A percentile compares a stretch with the other conserved stretches of the same genome.
Evolutionary conservation across 2,888 invertebrate genomes (phyloP).

Genomic region (Acronicta leporina): DNA sequence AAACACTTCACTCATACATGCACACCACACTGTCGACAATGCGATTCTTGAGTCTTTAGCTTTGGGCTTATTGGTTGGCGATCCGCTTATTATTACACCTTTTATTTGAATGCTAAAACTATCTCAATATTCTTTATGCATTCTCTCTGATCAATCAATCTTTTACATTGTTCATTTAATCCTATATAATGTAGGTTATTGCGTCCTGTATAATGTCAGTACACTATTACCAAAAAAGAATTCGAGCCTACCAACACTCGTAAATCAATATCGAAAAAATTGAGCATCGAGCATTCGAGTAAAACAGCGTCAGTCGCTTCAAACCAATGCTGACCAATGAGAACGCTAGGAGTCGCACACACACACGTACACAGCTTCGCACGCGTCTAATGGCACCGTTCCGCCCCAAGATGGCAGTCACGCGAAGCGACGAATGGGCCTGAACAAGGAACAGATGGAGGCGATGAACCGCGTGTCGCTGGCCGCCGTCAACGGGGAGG

Average conservation of each 20-base stretch:
- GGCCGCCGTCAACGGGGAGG: conserved; percentile 66
- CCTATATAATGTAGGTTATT: too few relatives aligned
- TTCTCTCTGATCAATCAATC: not conserved
- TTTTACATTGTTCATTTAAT: too few relatives aligned
- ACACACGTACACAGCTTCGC: conserved; percentile 66
- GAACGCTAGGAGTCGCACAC: conserved; percentile 45
- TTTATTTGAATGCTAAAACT: conserved; percentile 47
- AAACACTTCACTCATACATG: conserved; percentile 23
- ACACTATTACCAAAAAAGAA: not conserved
- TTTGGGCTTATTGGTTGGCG: conserved; percentile 58
- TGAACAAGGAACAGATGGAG: conserved; percentile 89
- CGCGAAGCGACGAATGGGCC: conserved; percentile 89
- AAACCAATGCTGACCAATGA: conserved; percentile 50
- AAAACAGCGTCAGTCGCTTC: conserved; percentile 16
- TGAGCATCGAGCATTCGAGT: conserved; percentile 37
- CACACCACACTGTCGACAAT: conserved; percentile 7
- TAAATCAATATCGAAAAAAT: not conserved
- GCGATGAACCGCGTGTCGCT: conserved; percentile 87
- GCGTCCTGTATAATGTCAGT: too few relatives aligned
- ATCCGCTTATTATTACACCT: conserved; percentile 45
- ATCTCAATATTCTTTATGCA: not conserved
- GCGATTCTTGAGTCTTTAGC: conserved; percentile 32
- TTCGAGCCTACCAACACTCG: not conserved
- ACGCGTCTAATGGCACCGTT: conserved; percentile 83
- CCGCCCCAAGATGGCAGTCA: conserved; percentile 89